phyloP scores from a whole-genome alignment of 92 coral and sea anemone genomes.

The Paragorgia papillata region DNA sequence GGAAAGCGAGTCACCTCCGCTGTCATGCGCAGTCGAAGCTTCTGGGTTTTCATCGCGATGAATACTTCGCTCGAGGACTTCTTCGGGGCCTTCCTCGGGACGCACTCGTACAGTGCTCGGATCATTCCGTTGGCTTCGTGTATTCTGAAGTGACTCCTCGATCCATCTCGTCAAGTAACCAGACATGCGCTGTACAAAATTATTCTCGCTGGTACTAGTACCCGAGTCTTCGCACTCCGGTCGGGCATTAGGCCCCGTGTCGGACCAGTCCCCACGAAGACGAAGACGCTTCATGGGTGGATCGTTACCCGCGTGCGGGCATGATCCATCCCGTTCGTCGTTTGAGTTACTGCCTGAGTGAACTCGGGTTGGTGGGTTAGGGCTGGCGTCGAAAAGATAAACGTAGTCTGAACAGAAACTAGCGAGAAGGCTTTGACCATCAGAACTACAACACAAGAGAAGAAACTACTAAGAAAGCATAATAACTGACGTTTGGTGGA shows the following conservation, averaged over 20 bases:
- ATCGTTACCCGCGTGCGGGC: conserved; percentile 61
- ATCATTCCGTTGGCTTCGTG: conserved; percentile 67
- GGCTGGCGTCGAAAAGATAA: conserved; percentile 72
- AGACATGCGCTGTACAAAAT: conserved; percentile 93
- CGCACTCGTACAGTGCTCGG: not conserved
- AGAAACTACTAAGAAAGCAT: not conserved
- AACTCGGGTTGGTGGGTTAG: conserved; percentile 41
- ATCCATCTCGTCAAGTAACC: conserved; percentile 98
- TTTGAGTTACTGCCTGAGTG: not conserved
- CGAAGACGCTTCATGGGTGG: conserved; percentile 88
- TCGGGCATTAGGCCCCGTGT: conserved; percentile 98
- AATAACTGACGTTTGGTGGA: not conserved
- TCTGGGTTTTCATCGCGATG: not conserved
- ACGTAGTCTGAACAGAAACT: conserved; percentile 97
- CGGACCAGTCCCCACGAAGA: conserved; percentile 98
- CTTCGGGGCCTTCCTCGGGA: not conserved
- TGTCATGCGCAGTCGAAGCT: not conserved
- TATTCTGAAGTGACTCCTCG: conserved; percentile 88
- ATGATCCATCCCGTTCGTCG: not conserved
- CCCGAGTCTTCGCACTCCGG: conserved; percentile 94
- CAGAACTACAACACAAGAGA: conserved; percentile 56
- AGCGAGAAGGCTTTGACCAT: conserved; percentile 87
- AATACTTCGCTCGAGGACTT: not conserved
- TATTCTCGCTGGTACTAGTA: conserved; percentile 67
- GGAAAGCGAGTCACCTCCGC: not conserved